Conservation (phyloP, 2,888 invertebrate genomes). For the Sesia apiformis region DNA sequence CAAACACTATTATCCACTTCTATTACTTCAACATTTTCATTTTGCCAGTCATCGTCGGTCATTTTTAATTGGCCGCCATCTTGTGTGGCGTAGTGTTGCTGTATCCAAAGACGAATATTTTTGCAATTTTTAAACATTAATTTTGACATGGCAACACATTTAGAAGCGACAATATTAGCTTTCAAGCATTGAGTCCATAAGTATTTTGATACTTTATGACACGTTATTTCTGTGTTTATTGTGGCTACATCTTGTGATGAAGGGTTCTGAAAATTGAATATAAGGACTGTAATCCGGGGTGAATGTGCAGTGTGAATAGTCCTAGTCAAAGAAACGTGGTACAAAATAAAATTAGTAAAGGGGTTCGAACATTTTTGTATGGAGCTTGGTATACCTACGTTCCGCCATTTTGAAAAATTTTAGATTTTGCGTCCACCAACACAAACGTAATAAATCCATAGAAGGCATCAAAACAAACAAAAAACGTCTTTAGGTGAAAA, state of each 20-base stretch:
- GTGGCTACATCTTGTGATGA: constrained; percentile 28
- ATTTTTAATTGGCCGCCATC: constrained; percentile 2
- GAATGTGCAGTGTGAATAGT: too few species aligned
- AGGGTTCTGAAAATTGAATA: neutral
- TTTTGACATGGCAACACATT: constrained; percentile 51
- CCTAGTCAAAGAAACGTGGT: too few species aligned
- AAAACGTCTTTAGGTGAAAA: too few species aligned
- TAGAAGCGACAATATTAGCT: constrained; percentile 50
- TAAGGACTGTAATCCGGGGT: too few species aligned
- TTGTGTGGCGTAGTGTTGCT: constrained; percentile 41
- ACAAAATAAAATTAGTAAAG: too few species aligned
- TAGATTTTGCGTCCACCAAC: too few species aligned
- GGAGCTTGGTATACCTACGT: too few species aligned
- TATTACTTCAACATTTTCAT: constrained; percentile 15
- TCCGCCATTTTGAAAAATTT: too few species aligned
- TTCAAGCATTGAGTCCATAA: constrained; percentile 43
- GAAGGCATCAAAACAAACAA: too few species aligned
- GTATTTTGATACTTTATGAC: constrained; percentile 43
- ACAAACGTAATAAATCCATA: too few species aligned
- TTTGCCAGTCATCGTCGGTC: constrained; percentile 13
- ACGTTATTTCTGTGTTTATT: constrained; percentile 22
- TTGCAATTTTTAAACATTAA: constrained; percentile 38
- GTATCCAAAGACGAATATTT: constrained; percentile 44
- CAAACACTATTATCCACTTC: constrained; percentile 43
- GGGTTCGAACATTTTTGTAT: too few species aligned